Conservation (phyloP, 2,797 vertebrate species). For the Spondyliosoma cantharus region DNA sequence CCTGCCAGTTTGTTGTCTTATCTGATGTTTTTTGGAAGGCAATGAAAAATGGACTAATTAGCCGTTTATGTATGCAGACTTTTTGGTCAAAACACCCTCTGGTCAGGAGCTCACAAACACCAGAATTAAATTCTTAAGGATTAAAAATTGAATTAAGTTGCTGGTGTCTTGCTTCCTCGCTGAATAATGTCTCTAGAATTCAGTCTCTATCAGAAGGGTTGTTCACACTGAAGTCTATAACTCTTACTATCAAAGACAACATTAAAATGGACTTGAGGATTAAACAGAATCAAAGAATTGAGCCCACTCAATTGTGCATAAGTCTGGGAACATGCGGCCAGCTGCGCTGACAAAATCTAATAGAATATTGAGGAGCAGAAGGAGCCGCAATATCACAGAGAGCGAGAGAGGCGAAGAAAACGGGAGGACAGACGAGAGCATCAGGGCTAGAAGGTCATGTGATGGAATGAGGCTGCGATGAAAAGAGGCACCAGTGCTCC, state of each 20-base stretch:
- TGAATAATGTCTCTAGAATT: neutral
- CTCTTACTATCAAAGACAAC: slow-evolving; percentile 38
- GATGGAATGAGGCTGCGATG: slow-evolving; percentile 59
- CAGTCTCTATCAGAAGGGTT: neutral
- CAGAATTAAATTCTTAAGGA: neutral
- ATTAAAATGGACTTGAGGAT: slow-evolving; percentile 48
- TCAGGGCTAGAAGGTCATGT: slow-evolving; percentile 49
- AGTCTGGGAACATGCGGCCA: slow-evolving; percentile 11
- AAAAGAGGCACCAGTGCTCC: slow-evolving; percentile 61
- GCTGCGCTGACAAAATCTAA: slow-evolving; percentile 40
- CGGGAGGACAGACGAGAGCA: slow-evolving; percentile 29
- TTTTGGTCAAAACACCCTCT: neutral
- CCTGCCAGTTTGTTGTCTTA: neutral
- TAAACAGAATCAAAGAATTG: slow-evolving; percentile 30
- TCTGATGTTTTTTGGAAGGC: neutral
- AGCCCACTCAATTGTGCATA: slow-evolving; percentile 13
- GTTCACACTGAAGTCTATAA: slow-evolving; percentile 30
- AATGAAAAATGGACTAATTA: neutral
- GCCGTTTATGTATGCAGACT: neutral
- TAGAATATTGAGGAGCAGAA: slow-evolving; percentile 34
- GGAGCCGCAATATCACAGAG: slow-evolving; percentile 29
- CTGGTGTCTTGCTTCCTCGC: neutral
- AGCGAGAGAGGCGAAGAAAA: slow-evolving; percentile 8
- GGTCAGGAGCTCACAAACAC: neutral
- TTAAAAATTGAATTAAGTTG: neutral